These are phyloP conservation scores for Ictalurus furcatus DNA, from an alignment of 2,113 vertebrate genomes.

Conservation along the genomic window DNA sequence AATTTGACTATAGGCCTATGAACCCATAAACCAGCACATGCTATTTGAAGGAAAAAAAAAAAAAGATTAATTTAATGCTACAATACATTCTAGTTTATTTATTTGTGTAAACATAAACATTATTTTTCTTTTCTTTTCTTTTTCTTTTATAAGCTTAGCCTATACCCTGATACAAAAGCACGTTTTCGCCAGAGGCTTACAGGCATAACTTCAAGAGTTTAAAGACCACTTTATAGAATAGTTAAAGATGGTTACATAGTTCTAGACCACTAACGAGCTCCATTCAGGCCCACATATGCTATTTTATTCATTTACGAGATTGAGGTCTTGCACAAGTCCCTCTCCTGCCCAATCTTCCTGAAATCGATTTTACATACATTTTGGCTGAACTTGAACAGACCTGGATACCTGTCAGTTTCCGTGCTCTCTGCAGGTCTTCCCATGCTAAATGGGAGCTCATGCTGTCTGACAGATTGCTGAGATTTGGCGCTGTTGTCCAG, in stretches of 20 bases:
- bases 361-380: slow-evolving; percentile 48
- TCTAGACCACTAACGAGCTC: slow-evolving; percentile 32
- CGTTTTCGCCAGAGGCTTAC: slow-evolving; percentile 23
- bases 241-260: slow-evolving; percentile 33
- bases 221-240: slow-evolving; percentile 32
- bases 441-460: slow-evolving; percentile 46
- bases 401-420: slow-evolving; percentile 65
- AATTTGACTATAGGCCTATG: background rate
- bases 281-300: slow-evolving; percentile 18
- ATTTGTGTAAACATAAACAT: background rate
- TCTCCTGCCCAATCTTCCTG: slow-evolving; percentile 8
- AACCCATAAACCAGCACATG: background rate
- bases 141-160: background rate
- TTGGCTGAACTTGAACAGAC: slow-evolving; percentile 22
- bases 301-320: slow-evolving; percentile 34
- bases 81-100: background rate
- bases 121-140: background rate
- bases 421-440: slow-evolving; percentile 53
- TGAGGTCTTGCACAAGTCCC: slow-evolving; percentile 14
- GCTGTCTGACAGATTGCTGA: slow-evolving; percentile 71
- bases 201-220: slow-evolving; percentile 7
- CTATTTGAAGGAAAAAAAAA: background rate
- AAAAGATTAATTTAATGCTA: background rate
- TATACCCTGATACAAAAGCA: background rate
- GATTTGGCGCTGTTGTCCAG: slow-evolving; percentile 68